Evolutionary conservation across 2,113 vertebrate species (phyloP), one percentile per base, ranked within the genome.

Genomic region (Aythya baeri): DNA sequence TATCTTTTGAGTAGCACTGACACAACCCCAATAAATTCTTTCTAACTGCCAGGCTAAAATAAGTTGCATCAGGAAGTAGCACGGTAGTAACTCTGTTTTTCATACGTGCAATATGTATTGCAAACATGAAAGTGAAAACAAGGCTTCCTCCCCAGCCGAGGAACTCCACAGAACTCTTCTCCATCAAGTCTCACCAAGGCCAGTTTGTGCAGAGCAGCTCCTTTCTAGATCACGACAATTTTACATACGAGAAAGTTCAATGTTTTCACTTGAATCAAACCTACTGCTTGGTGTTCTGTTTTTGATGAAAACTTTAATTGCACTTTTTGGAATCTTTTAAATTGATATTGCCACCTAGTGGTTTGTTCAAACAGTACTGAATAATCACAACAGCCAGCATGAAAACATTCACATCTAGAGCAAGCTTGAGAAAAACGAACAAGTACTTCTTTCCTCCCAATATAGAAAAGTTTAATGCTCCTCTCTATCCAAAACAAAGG

Each of bases 311-410:
- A 41, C 22, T 76, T 58, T 31, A 83, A 83, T 3, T 41, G 70
- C 54, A 65, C 5, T 17, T 50, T 52, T 36, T 49, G 34, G 17
- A 83, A n/a, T 83, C 81, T 68, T 85, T 94, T 86, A 75, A 97
- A 93, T 94, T 96, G 77, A 73, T 63, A 75, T 93, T 95, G 96
- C 96, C 96, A 96, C 81, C 96, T 97, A 96, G 96, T 0, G 96
- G 94, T 59, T 83, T 96, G 52, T 86, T 94, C 82, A 77, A 83
- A 80, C n/a, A 77, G 9, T 34, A 71, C 76, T 58, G 78, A 91
- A 72, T 58, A 91, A 79, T 23, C 77, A 32, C 43, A 58, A 70
- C 81, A 93, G 32, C 32, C 83, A 87, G 41, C 43, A 88, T 9
- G 44, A 86, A 54, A 93, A 58, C 26, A 38, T 18, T 25, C 55